These are phyloP conservation scores for Marmota monax DNA, from an alignment of 2,113 vertebrate species.

Conservation along the genomic window DNA sequence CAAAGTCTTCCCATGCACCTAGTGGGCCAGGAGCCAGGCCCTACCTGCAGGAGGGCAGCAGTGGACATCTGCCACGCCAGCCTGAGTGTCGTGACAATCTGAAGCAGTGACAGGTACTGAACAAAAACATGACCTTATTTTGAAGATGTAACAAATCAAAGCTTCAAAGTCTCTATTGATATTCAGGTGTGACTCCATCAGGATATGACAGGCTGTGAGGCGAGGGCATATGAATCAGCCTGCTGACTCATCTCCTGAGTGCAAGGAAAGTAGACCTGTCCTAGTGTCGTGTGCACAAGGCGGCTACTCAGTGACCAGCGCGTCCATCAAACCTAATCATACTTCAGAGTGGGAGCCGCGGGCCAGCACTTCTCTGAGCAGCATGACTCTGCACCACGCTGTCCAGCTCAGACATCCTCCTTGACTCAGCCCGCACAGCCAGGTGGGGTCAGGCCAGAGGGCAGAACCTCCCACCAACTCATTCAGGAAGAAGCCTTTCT, in stretches of 20 bases:
- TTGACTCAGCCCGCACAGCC: neutral
- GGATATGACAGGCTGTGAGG: slow-evolving; percentile 26
- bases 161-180: slow-evolving; percentile 14
- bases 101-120: neutral
- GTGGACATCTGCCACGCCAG: accelerated
- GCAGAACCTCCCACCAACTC: neutral
- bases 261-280: neutral
- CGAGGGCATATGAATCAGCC: slow-evolving; percentile 42
- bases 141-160: neutral
- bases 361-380: neutral
- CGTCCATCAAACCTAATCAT: neutral
- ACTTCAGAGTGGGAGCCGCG: neutral
- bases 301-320: neutral
- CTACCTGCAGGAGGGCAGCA: neutral
- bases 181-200: slow-evolving; percentile 25
- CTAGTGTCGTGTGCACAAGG: slow-evolving; percentile 20
- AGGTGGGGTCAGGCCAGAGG: neutral
- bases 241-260: slow-evolving; percentile 64
- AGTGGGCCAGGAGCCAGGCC: neutral
- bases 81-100: neutral
- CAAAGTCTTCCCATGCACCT: neutral
- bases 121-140: slow-evolving; percentile 29
- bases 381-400: neutral
- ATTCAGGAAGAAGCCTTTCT: neutral
- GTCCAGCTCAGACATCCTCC: neutral